phyloP scores from a whole-genome alignment of 2,797 vertebrate species.

The Bradypus variegatus region DNA sequence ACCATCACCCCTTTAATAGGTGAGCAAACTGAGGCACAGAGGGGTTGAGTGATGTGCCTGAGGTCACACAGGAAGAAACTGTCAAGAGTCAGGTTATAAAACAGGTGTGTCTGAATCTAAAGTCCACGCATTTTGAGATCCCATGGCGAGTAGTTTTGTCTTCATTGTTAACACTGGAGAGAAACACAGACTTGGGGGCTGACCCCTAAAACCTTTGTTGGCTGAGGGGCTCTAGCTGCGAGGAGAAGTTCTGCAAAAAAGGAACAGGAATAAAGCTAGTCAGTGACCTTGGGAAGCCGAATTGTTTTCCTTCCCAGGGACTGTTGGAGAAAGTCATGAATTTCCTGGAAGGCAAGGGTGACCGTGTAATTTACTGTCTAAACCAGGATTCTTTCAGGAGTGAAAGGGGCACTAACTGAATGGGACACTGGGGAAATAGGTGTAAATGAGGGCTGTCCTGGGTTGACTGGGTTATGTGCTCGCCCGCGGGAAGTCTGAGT shows the following conservation, averaged over 20 bases:
- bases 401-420: background rate
- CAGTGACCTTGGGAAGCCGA: conserved; percentile 7
- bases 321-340: conserved; percentile 38
- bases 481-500: background rate
- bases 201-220: background rate
- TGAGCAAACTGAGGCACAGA: background rate
- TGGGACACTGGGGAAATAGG: background rate
- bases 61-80: background rate
- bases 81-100: background rate
- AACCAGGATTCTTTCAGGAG: conserved; percentile 10
- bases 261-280: conserved; percentile 13
- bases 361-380: conserved; percentile 51
- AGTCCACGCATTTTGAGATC: background rate
- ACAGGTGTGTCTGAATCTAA: background rate
- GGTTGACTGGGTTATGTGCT: background rate
- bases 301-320: conserved; percentile 22
- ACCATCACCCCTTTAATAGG: background rate
- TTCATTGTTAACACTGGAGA: background rate
- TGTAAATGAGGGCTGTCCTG: background rate
- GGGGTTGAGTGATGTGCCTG: conserved; percentile 10
- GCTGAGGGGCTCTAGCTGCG: background rate
- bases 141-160: background rate
- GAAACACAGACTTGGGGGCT: background rate
- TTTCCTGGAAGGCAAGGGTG: conserved; percentile 54
- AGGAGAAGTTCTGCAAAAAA: background rate